Evolutionary conservation across 2,888 invertebrate genomes (phyloP).

Genomic region (Tyria jacobaeae): DNA sequence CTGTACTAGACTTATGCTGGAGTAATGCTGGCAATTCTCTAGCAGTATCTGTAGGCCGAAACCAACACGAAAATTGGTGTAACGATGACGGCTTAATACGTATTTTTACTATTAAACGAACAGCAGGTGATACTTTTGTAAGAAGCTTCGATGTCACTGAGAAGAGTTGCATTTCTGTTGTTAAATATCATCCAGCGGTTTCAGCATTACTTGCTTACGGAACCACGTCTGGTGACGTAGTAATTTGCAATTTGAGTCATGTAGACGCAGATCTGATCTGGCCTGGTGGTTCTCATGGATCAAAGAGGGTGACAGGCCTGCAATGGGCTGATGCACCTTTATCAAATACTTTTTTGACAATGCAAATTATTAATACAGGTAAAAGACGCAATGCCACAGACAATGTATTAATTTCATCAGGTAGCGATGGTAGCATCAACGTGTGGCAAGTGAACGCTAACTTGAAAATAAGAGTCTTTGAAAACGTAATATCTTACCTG

Average conservation of each 20-base stretch:
- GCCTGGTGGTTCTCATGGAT: slow-evolving; percentile 68
- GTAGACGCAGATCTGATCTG: slow-evolving; percentile 61
- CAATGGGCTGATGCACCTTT: slow-evolving; percentile 70
- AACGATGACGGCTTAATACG: slow-evolving; percentile 71
- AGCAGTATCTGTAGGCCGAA: slow-evolving; percentile 69
- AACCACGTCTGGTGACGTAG: slow-evolving; percentile 72
- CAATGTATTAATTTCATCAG: slow-evolving; percentile 64
- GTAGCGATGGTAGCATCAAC: slow-evolving; percentile 68
- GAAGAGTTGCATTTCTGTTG: slow-evolving; percentile 71
- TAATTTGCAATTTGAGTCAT: slow-evolving; percentile 66
- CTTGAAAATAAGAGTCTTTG: slow-evolving; percentile 59
- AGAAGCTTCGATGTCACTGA: slow-evolving; percentile 69
- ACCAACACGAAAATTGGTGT: slow-evolving; percentile 76
- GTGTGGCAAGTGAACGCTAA: slow-evolving; percentile 75
- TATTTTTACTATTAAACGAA: slow-evolving; percentile 68
- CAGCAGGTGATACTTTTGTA: slow-evolving; percentile 80
- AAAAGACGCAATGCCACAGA: slow-evolving; percentile 72
- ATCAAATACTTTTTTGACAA: slow-evolving; percentile 64
- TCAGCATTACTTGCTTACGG: slow-evolving; percentile 74
- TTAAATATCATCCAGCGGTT: slow-evolving; percentile 70
- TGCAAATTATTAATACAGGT: slow-evolving; percentile 68
- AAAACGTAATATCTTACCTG: slow-evolving; percentile 63
- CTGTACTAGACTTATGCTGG: slow-evolving; percentile 69
- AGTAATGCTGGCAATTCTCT: slow-evolving; percentile 73
- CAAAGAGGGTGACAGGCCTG: slow-evolving; percentile 63